Conservation (phyloP, 1,140 invertebrate genomes). For the Orussus abietinus region DNA sequence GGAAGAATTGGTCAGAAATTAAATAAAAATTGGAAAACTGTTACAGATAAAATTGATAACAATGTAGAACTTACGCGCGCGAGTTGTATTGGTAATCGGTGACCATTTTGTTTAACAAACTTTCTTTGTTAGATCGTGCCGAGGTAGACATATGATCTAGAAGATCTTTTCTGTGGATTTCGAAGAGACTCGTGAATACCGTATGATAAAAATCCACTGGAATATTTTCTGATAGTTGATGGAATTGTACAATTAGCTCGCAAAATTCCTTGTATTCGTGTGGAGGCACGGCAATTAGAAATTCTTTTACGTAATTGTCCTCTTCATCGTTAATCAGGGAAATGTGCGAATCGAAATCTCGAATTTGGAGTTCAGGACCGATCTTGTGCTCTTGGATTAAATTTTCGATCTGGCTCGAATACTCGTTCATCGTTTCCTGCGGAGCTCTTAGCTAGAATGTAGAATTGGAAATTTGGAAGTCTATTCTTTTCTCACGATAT, state of each 20-base stretch:
- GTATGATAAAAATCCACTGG: conserved; percentile 63
- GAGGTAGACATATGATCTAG: conserved; percentile 67
- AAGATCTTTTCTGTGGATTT: conserved; percentile 78
- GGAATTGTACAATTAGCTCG: conserved; percentile 62
- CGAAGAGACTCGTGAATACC: conserved; percentile 78
- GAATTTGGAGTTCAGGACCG: conserved; percentile 64
- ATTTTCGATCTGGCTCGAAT: conserved; percentile 56
- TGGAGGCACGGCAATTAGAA: conserved; percentile 60
- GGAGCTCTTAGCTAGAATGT: too few relatives aligned
- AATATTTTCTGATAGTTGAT: conserved; percentile 62
- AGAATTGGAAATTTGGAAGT: too few relatives aligned
- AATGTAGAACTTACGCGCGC: conserved; percentile 63
- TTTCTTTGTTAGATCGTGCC: conserved; percentile 67
- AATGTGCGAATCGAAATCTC: conserved; percentile 79
- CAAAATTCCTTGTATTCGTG: conserved; percentile 66
- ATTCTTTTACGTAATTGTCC: conserved; percentile 61
- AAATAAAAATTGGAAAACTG: too few relatives aligned
- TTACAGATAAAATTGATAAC: too few relatives aligned
- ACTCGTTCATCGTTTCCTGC: conserved; percentile 58
- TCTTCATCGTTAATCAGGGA: conserved; percentile 75
- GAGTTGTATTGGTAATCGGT: conserved; percentile 75
- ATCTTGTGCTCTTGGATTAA: conserved; percentile 68
- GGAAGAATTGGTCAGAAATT: conserved; percentile 17
- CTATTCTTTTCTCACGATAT: too few relatives aligned
- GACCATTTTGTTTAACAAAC: conserved; percentile 70